Conservation (phyloP, 2,113 vertebrate genomes). For the Monopterus albus region DNA sequence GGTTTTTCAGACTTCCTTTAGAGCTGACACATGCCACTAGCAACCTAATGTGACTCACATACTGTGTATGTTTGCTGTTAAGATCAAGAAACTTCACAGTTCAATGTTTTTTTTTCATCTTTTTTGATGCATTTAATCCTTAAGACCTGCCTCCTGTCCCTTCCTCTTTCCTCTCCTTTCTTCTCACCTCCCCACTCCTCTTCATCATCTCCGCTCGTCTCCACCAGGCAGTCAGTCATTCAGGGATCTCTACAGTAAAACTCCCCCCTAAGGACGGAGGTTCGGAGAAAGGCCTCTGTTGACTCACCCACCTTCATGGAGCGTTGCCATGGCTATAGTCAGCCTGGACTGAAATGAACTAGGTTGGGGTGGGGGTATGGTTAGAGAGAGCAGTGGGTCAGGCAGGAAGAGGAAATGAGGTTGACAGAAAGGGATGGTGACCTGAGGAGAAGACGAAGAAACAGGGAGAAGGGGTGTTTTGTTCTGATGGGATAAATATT, state of each 20-base stretch:
- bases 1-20: constrained; percentile 11
- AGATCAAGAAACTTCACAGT: neutral
- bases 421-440: constrained; percentile 23
- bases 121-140: no score
- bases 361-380: constrained; percentile 27
- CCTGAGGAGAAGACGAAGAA: constrained; percentile 8
- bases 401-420: constrained; percentile 28
- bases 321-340: constrained; percentile 59
- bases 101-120: neutral
- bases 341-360: constrained; percentile 54
- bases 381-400: constrained; percentile 1
- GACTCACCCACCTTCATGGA: constrained; percentile 62
- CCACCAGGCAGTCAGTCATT: neutral
- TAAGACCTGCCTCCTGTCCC: no score
- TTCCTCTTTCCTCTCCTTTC: neutral
- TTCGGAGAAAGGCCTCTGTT: constrained; percentile 59
- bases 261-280: constrained; percentile 28
- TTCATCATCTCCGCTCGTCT: neutral
- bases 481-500: constrained; percentile 39
- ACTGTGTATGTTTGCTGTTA: neutral
- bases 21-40: constrained; percentile 4
- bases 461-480: constrained; percentile 11
- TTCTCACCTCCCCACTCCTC: neutral
- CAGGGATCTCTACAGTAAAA: constrained; percentile 13
- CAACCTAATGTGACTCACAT: neutral